Percentiles rank a stretch among this genome's conserved stretches.
These are phyloP conservation scores for Callitettix versicolor DNA, from an alignment of 1,140 invertebrate species.

Conservation along the genomic window DNA sequence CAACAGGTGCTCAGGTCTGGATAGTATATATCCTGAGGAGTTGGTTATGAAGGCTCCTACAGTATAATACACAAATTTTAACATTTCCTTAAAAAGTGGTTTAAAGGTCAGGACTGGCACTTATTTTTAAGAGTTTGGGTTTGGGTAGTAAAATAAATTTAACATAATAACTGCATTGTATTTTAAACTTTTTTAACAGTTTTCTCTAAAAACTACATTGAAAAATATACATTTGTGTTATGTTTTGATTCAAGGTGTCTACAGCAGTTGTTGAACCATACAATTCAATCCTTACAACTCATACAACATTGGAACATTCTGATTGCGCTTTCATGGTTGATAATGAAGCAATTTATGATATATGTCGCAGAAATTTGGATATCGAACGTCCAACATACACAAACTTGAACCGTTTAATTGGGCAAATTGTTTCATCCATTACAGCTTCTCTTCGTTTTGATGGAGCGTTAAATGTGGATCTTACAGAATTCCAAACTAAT, in stretches of 20 bases:
- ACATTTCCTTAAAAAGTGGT: no score
- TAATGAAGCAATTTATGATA: slow-evolving; percentile 86
- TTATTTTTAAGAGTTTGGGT: slow-evolving; percentile 58
- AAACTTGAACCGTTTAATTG: slow-evolving; percentile 71
- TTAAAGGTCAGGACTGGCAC: no score
- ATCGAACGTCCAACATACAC: slow-evolving; percentile 78
- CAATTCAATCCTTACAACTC: slow-evolving; percentile 52
- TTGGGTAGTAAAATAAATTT: slow-evolving; percentile 39
- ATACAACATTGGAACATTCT: slow-evolving; percentile 51
- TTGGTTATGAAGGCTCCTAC: no score
- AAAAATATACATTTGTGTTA: background rate
- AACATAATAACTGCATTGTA: no score
- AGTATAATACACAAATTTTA: no score
- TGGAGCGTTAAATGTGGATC: slow-evolving; percentile 77
- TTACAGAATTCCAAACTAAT: slow-evolving; percentile 86
- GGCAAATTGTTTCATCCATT: slow-evolving; percentile 74
- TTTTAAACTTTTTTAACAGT: slow-evolving; percentile 39
- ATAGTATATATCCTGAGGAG: no score
- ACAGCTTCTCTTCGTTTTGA: slow-evolving; percentile 80
- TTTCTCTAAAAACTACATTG: slow-evolving; percentile 73
- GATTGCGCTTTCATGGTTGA: slow-evolving; percentile 69
- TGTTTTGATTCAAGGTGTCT: slow-evolving; percentile 32
- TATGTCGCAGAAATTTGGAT: slow-evolving; percentile 78
- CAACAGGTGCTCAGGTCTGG: no score
- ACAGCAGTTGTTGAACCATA: slow-evolving; percentile 63